A percentile compares a stretch with the other conserved stretches of the same genome.
These are phyloP conservation scores for Mormyrus proboscirostris DNA, from an alignment of 2,797 vertebrate species.

Conservation along the genomic window DNA sequence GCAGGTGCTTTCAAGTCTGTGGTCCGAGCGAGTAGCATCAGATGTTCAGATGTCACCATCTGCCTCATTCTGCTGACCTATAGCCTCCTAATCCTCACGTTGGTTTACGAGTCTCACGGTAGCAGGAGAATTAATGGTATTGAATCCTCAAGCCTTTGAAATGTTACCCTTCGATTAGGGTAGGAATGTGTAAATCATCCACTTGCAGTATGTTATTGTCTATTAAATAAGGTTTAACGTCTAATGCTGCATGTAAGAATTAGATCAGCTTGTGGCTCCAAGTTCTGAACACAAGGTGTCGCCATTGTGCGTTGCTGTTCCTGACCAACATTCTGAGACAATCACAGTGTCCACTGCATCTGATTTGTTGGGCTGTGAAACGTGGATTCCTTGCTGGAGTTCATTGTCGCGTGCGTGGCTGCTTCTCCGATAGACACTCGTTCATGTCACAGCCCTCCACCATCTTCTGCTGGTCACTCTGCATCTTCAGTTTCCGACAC, in stretches of 20 bases:
- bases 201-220: background rate
- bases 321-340: background rate
- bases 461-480: background rate
- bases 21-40: background rate
- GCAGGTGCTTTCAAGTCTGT: background rate
- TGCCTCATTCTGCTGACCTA: background rate
- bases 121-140: background rate
- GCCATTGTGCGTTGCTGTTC: slow-evolving; percentile 1
- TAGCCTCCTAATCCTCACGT: background rate
- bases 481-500: background rate
- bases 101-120: background rate
- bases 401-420: background rate
- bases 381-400: background rate
- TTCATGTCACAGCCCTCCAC: background rate
- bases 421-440: background rate
- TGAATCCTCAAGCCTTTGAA: background rate
- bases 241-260: background rate
- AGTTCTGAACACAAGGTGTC: slow-evolving; percentile 17
- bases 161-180: background rate
- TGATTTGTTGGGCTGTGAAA: background rate
- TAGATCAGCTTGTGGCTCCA: background rate
- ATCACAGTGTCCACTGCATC: background rate
- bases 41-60: background rate
- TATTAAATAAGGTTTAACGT: background rate
- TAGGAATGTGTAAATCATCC: background rate